phyloP scores from a whole-genome alignment of 2,888 invertebrate species.

The Leuctra nigra region DNA sequence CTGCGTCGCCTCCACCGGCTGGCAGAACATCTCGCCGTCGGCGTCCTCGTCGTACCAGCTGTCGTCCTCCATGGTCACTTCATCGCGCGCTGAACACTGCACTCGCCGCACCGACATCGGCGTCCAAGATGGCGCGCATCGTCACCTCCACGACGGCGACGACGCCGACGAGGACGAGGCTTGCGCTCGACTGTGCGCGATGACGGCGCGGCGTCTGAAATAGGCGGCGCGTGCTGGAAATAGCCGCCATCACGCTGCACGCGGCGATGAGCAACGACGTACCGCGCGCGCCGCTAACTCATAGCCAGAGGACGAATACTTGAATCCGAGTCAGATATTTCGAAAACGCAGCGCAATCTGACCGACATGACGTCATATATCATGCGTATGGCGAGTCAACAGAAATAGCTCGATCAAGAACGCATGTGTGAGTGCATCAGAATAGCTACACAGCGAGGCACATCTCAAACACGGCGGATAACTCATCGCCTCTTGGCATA shows the following conservation, averaged over 20 bases:
- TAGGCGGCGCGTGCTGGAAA: constrained; percentile 35
- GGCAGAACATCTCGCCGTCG: not conserved
- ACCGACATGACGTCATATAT: too few species aligned
- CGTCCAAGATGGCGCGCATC: not conserved
- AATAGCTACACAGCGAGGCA: too few species aligned
- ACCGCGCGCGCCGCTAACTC: constrained; percentile 25
- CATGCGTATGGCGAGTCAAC: too few species aligned
- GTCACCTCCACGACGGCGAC: constrained; percentile 36
- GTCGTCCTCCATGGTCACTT: constrained; percentile 7
- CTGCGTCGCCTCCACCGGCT: constrained; percentile 11
- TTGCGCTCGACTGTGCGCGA: constrained; percentile 37
- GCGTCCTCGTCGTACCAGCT: not conserved
- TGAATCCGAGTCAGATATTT: too few species aligned
- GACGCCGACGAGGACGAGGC: constrained; percentile 46
- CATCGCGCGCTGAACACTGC: constrained; percentile 7
- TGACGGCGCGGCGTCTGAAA: constrained; percentile 36
- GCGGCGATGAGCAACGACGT: constrained; percentile 36
- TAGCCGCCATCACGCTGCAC: constrained; percentile 29
- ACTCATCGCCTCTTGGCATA: too few species aligned
- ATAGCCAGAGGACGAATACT: too few species aligned
- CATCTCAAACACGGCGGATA: too few species aligned
- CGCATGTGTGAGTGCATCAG: too few species aligned
- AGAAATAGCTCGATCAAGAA: too few species aligned
- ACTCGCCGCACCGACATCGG: not conserved
- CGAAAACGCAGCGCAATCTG: too few species aligned